Conservation (phyloP, 2,113 vertebrate species). For the Crotalus horridus region DNA sequence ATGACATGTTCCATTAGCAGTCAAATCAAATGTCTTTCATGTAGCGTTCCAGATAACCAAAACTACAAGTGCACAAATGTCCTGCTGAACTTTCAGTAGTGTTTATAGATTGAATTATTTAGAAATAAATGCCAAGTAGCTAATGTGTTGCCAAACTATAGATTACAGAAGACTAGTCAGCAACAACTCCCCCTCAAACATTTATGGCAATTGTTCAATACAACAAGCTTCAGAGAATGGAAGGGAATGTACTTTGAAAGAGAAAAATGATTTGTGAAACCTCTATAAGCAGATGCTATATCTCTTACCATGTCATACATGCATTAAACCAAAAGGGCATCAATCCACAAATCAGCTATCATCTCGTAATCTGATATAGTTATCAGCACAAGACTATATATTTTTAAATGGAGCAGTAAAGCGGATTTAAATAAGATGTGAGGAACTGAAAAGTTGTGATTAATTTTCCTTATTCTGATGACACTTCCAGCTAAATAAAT, state of each 20-base stretch:
- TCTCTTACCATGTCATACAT: neutral
- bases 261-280: conserved; percentile 53
- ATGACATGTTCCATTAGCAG: conserved; percentile 60
- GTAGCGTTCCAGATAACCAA: conserved; percentile 70
- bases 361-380: neutral
- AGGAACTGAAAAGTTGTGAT: neutral
- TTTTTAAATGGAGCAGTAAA: neutral
- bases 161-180: conserved; percentile 72
- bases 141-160: conserved; percentile 73
- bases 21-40: conserved; percentile 66
- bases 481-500: neutral
- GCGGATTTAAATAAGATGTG: neutral
- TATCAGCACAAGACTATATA: neutral
- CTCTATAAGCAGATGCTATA: conserved; percentile 29
- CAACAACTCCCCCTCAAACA: conserved; percentile 60
- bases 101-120: conserved; percentile 59
- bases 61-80: conserved; percentile 59
- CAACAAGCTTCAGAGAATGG: conserved; percentile 48
- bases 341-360: conserved; percentile 38
- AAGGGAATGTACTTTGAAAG: conserved; percentile 46
- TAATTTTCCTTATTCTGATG: neutral
- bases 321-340: conserved; percentile 32
- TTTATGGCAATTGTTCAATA: conserved; percentile 58
- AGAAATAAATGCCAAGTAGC: conserved; percentile 71
- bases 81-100: conserved; percentile 71